phyloP scores from a whole-genome alignment of 2,797 vertebrate species.

The Scyliorhinus canicula region DNA sequence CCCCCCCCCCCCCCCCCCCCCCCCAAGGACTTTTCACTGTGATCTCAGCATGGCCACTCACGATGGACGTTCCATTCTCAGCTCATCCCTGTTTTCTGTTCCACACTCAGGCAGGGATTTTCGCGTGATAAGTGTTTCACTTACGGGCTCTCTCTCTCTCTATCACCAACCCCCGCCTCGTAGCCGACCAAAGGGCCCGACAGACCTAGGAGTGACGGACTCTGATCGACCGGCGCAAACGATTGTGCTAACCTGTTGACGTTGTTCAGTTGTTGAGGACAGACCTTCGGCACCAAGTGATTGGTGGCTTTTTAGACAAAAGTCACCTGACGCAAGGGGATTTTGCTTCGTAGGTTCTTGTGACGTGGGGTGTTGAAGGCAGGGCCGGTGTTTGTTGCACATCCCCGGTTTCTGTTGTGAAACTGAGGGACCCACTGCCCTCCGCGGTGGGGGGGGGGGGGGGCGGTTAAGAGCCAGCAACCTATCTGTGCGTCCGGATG shows the following conservation, averaged over 20 bases:
- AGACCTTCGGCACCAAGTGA: not conserved
- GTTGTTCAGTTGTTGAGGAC: not conserved
- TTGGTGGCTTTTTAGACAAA: not conserved
- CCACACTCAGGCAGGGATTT: not conserved
- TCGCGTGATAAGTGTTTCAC: not conserved
- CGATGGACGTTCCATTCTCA: not conserved
- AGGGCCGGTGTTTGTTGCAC: not conserved
- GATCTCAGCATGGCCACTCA: not conserved
- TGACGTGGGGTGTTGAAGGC: not conserved
- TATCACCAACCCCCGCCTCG: not conserved
- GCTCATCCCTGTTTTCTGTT: constrained; percentile 1
- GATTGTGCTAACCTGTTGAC: not conserved
- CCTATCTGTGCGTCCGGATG: not conserved
- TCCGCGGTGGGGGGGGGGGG: too few relatives aligned
- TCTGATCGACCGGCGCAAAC: not conserved
- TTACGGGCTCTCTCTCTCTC: constrained; percentile 10
- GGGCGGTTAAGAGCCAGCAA: not conserved
- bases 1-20: not conserved
- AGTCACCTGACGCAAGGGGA: not conserved
- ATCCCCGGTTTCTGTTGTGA: too few relatives aligned
- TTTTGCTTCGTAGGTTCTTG: not conserved
- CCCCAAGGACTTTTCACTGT: constrained; percentile 3
- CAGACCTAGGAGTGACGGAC: too few relatives aligned
- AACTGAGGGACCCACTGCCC: not conserved
- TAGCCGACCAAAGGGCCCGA: not conserved